A percentile compares a stretch with the other conserved stretches of the same genome.
Evolutionary conservation across 2,888 invertebrate genomes (phyloP).

Genomic region (Rhagonycha fulva): DNA sequence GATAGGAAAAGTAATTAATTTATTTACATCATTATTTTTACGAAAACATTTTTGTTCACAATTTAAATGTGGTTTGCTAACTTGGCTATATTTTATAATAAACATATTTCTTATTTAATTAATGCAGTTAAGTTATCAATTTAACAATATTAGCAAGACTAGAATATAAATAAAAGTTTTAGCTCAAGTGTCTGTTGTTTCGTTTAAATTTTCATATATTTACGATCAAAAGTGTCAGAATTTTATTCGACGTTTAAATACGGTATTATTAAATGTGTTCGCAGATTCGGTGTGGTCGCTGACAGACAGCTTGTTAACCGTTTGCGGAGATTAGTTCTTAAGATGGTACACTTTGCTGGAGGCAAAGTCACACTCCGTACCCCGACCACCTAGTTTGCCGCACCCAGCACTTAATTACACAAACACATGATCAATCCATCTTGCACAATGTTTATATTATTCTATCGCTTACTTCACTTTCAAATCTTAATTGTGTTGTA

Average conservation of each 20-base stretch:
- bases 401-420: constrained; percentile 32
- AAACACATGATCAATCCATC: constrained; percentile 32
- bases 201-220: background rate
- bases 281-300: constrained; percentile 28
- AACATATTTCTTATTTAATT: background rate
- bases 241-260: background rate
- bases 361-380: constrained; percentile 23
- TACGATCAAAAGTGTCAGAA: background rate
- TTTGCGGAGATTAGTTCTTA: constrained; percentile 32
- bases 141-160: too few relatives aligned
- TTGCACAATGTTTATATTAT: constrained; percentile 34
- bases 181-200: background rate
- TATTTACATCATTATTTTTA: background rate
- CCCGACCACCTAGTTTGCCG: constrained; percentile 31
- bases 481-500: constrained; percentile 32
- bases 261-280: constrained; percentile 11
- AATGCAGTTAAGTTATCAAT: background rate
- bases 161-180: background rate
- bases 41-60: background rate
- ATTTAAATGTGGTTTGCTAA: background rate
- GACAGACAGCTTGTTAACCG: constrained; percentile 33
- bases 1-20: background rate
- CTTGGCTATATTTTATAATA: background rate
- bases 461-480: constrained; percentile 31
- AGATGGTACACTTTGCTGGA: constrained; percentile 26